Base-by-base conservation (phyloP, 1,140 invertebrate genomes). In the Caenorhabditis latens region DNA sequence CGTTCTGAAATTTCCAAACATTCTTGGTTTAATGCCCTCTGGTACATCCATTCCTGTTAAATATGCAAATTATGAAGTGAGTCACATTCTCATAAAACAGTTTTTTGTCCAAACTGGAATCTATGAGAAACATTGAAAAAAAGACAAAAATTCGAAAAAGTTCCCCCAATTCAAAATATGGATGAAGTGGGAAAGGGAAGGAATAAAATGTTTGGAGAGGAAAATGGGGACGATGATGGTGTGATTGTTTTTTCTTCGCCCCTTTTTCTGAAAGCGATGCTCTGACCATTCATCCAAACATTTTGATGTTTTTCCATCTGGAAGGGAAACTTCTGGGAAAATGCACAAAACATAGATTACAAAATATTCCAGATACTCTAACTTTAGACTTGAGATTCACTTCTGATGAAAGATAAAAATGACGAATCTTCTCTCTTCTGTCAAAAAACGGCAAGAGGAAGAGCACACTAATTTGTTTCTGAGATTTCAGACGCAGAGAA, bases 251-350 rank as follows among this genome's bases (percentile, higher is more conserved):
- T 75, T 21, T 67, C 65, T 43, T 19, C n/a, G 11, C 53, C 71
- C n/a, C 14, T 32, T 21, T 24, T 11, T 19, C 46, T 79, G 16
- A 32, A 71, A 71, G 13, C 40, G 61, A 46, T 65, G 63, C 6
- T 65, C n/a, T 50, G 71, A 79, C 71, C 71, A 50, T 79, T 79
- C 71, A 50, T 42, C n/a, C 21, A 71, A 71, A 71, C 65, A 71
- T 71, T 71, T 40, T n/a, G 21, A n/a, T n/a, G 19, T 21, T 32
- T 19, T 21, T 19, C 14, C 9, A 9, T 63, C 61, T 32, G 11
- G 61, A 63, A 63, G 24, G n/a, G 11, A 32, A 32, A 63, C 9
- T 63, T 63, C 21, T 63, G 61, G 32, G 24, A 63, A 63, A 63
- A 63, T 63, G 61, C 2, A 32, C 32, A 32, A 32, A 32, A 32